These are phyloP conservation scores for Latrodectus elegans DNA, from an alignment of 2,888 invertebrate species.

Conservation along the genomic window DNA sequence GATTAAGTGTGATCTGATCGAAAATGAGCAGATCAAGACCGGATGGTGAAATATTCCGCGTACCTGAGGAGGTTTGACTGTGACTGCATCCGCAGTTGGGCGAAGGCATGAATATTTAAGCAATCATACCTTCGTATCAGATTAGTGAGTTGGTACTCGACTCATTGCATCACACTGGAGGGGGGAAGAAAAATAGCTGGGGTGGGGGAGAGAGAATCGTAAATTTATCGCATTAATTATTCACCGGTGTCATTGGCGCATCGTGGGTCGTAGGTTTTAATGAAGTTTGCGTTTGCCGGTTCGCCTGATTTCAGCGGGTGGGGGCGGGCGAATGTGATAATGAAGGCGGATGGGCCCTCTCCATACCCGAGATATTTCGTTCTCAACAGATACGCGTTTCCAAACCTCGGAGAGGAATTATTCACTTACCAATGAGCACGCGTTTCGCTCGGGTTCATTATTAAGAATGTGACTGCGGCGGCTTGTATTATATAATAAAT, in stretches of 20 bases:
- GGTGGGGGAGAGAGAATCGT: constrained; percentile 18
- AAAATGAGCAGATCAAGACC: not conserved
- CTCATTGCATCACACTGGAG: constrained; percentile 17
- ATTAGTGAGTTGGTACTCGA: constrained; percentile 48
- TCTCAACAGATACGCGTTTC: not conserved
- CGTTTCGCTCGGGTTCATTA: too few species aligned
- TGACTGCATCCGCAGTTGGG: not conserved
- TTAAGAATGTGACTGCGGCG: too few species aligned
- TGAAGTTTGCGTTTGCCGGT: constrained; percentile 42
- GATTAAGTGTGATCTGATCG: not conserved
- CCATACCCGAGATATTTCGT: constrained; percentile 9
- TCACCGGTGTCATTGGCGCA: constrained; percentile 20
- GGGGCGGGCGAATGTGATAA: constrained; percentile 15
- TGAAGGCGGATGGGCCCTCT: constrained; percentile 23
- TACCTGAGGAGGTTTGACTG: not conserved
- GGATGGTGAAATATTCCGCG: not conserved
- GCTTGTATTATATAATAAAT: too few species aligned
- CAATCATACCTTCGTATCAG: constrained; percentile 25
- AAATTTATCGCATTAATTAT: constrained; percentile 66
- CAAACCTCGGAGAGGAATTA: too few species aligned
- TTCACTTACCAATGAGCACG: too few species aligned
- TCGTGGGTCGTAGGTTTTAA: constrained; percentile 36
- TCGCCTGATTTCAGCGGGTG: not conserved
- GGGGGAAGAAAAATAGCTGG: not conserved
- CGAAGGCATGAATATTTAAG: constrained; percentile 54